Evolutionary conservation across 2,797 vertebrate species (phyloP).

Genomic region (Petrocephalus sullivani): DNA sequence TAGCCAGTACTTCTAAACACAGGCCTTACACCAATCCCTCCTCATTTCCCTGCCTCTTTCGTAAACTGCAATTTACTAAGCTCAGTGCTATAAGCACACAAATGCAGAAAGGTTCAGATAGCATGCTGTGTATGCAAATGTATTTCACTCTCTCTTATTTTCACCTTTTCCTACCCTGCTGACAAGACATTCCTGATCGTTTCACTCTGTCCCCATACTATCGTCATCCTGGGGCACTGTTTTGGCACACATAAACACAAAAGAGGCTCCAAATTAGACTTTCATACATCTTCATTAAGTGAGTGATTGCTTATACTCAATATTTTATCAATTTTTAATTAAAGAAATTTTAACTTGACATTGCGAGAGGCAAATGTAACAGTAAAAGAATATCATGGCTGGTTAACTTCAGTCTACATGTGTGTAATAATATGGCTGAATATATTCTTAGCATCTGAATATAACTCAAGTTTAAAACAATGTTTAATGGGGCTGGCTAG

Average conservation of each 20-base stretch:
- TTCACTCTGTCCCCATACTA: slow-evolving; percentile 47
- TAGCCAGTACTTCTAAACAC: slow-evolving; percentile 32
- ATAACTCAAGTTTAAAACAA: neutral
- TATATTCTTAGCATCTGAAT: neutral
- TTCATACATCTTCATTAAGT: neutral
- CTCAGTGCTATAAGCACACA: slow-evolving; percentile 78
- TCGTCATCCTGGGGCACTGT: slow-evolving; percentile 19
- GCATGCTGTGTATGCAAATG: slow-evolving; percentile 96
- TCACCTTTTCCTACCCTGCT: slow-evolving; percentile 68
- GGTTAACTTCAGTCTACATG: neutral
- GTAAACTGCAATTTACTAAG: slow-evolving; percentile 88
- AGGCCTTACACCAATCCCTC: slow-evolving; percentile 62
- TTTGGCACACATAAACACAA: neutral
- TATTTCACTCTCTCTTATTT: slow-evolving; percentile 71
- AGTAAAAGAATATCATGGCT: neutral
- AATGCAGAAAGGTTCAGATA: slow-evolving; percentile 85
- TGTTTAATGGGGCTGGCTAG: neutral
- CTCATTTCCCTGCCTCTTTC: slow-evolving; percentile 67
- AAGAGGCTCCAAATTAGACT: neutral
- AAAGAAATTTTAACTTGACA: neutral
- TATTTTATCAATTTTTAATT: neutral
- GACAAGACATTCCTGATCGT: slow-evolving; percentile 42
- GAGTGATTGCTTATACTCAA: neutral
- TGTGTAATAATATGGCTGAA: neutral
- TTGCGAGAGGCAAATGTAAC: neutral